Conservation (phyloP, 2,888 invertebrate species). For the Tiliacea aurago region DNA sequence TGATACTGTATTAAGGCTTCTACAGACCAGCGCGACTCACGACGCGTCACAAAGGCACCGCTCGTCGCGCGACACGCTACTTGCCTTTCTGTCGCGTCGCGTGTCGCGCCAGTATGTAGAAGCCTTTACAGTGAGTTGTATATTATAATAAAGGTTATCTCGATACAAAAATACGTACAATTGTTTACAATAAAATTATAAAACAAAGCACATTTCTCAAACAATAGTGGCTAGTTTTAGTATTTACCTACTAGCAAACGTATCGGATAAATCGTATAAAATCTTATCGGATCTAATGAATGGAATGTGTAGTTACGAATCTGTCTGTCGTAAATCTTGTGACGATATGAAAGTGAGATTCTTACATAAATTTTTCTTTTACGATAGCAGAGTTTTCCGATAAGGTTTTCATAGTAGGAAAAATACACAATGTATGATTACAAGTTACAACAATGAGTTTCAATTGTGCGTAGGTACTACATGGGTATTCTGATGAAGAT, state of each 20-base stretch:
- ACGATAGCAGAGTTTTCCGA: neutral
- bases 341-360: constrained; percentile 31
- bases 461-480: neutral
- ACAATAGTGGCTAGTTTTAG: constrained; percentile 18
- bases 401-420: constrained; percentile 4
- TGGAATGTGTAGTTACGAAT: constrained; percentile 36
- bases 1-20: too few relatives aligned
- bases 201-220: constrained; percentile 1
- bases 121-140: too few relatives aligned
- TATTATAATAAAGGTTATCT: neutral
- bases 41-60: too few relatives aligned
- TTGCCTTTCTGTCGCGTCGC: too few relatives aligned
- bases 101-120: too few relatives aligned
- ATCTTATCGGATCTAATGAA: constrained; percentile 26
- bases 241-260: constrained; percentile 4
- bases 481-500: neutral
- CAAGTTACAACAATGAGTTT: constrained; percentile 6
- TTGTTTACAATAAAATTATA: neutral
- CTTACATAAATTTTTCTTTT: constrained; percentile 24
- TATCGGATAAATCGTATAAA: constrained; percentile 1
- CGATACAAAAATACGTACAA: neutral
- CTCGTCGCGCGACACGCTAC: too few relatives aligned
- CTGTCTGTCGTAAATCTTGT: constrained; percentile 30
- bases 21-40: too few relatives aligned
- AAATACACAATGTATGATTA: neutral